Conservation (phyloP, 2,888 invertebrate genomes). For the Mimumesa dahlbomi region DNA sequence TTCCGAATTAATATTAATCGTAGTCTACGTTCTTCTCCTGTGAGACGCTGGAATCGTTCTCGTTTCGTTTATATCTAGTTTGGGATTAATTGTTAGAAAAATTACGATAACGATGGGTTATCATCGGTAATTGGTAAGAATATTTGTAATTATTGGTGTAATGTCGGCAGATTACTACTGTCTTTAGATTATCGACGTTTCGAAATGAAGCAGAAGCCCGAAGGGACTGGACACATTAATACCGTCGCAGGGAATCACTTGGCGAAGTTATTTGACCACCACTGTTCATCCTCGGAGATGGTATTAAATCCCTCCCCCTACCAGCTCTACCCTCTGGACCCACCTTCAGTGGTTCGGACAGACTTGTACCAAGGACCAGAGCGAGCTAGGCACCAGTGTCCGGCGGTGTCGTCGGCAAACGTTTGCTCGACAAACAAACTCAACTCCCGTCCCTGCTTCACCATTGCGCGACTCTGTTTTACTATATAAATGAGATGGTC, state of each 20-base stretch:
- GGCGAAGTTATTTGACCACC: conserved; percentile 79
- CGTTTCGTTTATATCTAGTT: background rate
- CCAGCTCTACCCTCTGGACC: conserved; percentile 49
- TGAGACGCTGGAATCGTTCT: background rate
- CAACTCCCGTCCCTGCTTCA: conserved; percentile 68
- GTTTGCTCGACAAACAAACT: conserved; percentile 80
- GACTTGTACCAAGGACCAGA: conserved; percentile 74
- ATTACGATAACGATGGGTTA: background rate
- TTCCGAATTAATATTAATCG: background rate
- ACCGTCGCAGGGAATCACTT: conserved; percentile 74
- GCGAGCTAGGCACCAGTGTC: conserved; percentile 78
- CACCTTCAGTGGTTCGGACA: conserved; percentile 73
- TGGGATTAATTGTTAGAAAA: background rate
- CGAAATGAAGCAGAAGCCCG: conserved; percentile 62
- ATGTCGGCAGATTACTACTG: conserved; percentile 24
- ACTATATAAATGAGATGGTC: conserved; percentile 75
- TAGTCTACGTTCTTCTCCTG: background rate
- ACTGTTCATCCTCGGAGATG: conserved; percentile 77
- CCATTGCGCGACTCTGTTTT: conserved; percentile 72
- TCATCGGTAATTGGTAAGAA: background rate
- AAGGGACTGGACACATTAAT: conserved; percentile 69
- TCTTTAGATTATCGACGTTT: conserved; percentile 64
- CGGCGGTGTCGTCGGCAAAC: conserved; percentile 80
- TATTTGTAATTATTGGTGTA: conserved; percentile 11
- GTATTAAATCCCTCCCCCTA: conserved; percentile 76